Base-by-base conservation (phyloP, 1,140 invertebrate species). In the Anadara kagoshimensis region DNA sequence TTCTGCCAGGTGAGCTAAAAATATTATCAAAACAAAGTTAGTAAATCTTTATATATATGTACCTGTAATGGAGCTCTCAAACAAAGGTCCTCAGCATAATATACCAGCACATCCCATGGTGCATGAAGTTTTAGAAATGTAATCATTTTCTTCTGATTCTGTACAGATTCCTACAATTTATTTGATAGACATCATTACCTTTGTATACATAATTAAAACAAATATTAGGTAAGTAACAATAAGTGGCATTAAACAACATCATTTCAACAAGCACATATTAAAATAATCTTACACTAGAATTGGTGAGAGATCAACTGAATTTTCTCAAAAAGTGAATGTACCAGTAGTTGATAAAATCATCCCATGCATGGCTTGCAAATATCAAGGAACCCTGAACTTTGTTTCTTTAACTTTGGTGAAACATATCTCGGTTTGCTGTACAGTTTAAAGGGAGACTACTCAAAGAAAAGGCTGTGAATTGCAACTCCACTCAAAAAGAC, bases 21-120 rank as follows among this genome's bases (percentile, higher is more conserved):
- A 16, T 8, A 20, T 18, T 16, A 51, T 8, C 18, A 18, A 51
- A 20, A 51, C 18, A 51, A 16, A 51, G 49, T 51, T 16, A n/a
- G 29, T 7, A n/a, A n/a, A n/a, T 36, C 7, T 36, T 7, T 7
- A 3, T 7, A 8, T 7, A 7, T 43, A 63, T 56, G 78, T 80
- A 92, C 92, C 90, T 92, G 91, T 44, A 93, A 83, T 14, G 92
- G 92, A 0, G 92, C 92, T 66, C 91, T 83, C 85, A 93, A 88
- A 75, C 90, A 90, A 7, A 93, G 87, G 73, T 92, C 90, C 83
- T 93, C 92, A 18, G 92, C 92, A 79, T 90, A 92, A 62, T 89
- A 87, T 74, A 91, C 91, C 5, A 92, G 86, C 0, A 92, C 88
- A 26, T 90, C 86, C 92, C 92, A 93, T 0, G 92, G 92, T 2